Percentiles rank a stretch among this genome's conserved stretches.
These are phyloP conservation scores for Sandelia bainsii DNA, from an alignment of 2,797 vertebrate genomes.

Conservation along the genomic window DNA sequence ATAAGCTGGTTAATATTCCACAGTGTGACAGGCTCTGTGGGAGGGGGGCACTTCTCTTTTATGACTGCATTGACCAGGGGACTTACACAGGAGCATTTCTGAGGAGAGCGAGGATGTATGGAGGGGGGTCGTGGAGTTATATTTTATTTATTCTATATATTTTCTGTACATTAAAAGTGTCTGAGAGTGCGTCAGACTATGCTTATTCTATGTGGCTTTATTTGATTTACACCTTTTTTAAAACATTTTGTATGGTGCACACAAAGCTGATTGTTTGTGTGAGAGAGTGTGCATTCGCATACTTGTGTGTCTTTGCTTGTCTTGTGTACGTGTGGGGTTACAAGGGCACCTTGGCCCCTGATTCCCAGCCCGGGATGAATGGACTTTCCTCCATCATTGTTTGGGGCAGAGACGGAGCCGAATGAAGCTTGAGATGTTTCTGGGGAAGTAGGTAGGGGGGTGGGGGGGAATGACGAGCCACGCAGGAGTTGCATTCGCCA, in stretches of 20 bases:
- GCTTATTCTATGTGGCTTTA: neutral
- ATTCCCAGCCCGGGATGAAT: constrained; percentile 85
- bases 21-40: constrained; percentile 35
- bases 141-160: neutral
- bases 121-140: neutral
- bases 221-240: constrained; percentile 8
- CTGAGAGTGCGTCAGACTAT: neutral
- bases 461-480: constrained; percentile 49
- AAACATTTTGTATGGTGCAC: constrained; percentile 23
- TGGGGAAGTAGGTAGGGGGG: constrained; percentile 40
- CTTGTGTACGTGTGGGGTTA: constrained; percentile 65
- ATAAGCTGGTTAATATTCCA: constrained; percentile 73
- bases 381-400: constrained; percentile 86
- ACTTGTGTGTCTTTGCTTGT: constrained; percentile 57
- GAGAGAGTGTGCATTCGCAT: constrained; percentile 27
- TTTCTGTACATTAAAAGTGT: neutral
- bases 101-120: neutral
- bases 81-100: constrained; percentile 11
- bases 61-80: constrained; percentile 42
- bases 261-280: constrained; percentile 27
- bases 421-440: constrained; percentile 60
- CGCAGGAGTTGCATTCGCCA: constrained; percentile 80
- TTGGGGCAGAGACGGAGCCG: constrained; percentile 75
- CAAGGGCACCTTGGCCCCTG: constrained; percentile 68
- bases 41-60: constrained; percentile 27